Percentiles rank a stretch among this genome's conserved stretches.
Conservation (phyloP, 2,113 vertebrate genomes). For the Nasalis larvatus region DNA sequence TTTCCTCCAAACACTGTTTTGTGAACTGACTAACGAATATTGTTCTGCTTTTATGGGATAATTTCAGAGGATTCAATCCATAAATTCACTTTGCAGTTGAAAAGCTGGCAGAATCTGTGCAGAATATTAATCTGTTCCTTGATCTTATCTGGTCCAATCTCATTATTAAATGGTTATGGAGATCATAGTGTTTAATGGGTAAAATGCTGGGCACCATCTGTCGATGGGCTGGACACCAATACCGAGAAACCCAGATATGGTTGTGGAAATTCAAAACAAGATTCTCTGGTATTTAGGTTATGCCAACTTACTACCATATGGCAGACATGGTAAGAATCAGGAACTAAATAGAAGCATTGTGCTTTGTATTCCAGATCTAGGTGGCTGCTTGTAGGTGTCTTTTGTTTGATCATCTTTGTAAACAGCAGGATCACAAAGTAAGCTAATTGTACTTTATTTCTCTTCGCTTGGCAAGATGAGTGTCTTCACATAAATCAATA, state of each 20-base stretch:
- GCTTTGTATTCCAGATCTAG: slow-evolving; percentile 59
- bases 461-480: slow-evolving; percentile 64
- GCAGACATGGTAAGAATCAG: background rate
- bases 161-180: slow-evolving; percentile 51
- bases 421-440: slow-evolving; percentile 33
- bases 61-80: slow-evolving; percentile 42
- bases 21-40: slow-evolving; percentile 5
- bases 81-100: slow-evolving; percentile 45
- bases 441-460: slow-evolving; percentile 71
- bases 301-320: slow-evolving; percentile 2
- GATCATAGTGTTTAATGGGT: slow-evolving; percentile 23
- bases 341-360: slow-evolving; percentile 45
- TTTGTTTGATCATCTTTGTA: slow-evolving; percentile 77
- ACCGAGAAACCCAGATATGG: slow-evolving; percentile 33
- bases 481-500: slow-evolving; percentile 46
- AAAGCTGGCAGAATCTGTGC: slow-evolving; percentile 1
- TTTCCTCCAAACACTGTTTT: slow-evolving; percentile 21
- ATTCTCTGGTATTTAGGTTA: slow-evolving; percentile 52
- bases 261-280: slow-evolving; percentile 41
- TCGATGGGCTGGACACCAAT: slow-evolving; percentile 3
- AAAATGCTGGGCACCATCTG: slow-evolving; percentile 38
- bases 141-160: slow-evolving; percentile 45
- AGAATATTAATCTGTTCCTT: slow-evolving; percentile 38
- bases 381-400: slow-evolving; percentile 48
- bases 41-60: slow-evolving; percentile 7